Conservation (phyloP, 2,888 invertebrate species). For the Heliconius ismenius region DNA sequence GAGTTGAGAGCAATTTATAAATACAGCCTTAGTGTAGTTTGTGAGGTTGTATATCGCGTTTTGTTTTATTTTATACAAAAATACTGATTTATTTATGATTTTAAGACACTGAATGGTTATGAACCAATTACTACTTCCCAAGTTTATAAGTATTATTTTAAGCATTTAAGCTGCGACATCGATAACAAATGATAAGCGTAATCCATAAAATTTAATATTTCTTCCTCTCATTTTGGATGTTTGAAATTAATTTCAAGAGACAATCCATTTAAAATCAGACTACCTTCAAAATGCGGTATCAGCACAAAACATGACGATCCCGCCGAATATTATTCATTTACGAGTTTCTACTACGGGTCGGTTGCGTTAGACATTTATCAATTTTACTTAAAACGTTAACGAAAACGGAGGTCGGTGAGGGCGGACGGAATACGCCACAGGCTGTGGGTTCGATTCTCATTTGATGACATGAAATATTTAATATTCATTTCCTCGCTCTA, state of each 20-base stretch:
- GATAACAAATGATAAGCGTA: neutral
- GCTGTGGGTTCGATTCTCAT: too few relatives aligned
- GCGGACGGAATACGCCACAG: too few relatives aligned
- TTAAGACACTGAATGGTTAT: too few relatives aligned
- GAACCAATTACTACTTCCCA: neutral
- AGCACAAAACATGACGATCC: slow-evolving; percentile 41
- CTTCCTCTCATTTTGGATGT: slow-evolving; percentile 14
- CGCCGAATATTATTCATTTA: slow-evolving; percentile 44
- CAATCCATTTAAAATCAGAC: slow-evolving; percentile 36
- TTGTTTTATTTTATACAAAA: too few relatives aligned
- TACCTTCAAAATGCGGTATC: slow-evolving; percentile 42
- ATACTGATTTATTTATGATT: too few relatives aligned
- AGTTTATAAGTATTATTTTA: neutral
- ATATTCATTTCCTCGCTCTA: too few relatives aligned
- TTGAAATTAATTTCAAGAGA: slow-evolving; percentile 30
- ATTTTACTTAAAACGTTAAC: neutral
- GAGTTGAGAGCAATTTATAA: too few relatives aligned
- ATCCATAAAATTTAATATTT: slow-evolving; percentile 21
- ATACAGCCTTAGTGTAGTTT: too few relatives aligned
- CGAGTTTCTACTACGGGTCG: slow-evolving; percentile 20
- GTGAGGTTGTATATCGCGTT: too few relatives aligned
- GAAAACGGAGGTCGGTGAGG: too few relatives aligned
- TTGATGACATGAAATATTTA: too few relatives aligned
- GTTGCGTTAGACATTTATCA: neutral
- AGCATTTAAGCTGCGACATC: neutral